Base-by-base conservation (phyloP, 2,113 vertebrate species). In the Lethenteron reissneri region DNA sequence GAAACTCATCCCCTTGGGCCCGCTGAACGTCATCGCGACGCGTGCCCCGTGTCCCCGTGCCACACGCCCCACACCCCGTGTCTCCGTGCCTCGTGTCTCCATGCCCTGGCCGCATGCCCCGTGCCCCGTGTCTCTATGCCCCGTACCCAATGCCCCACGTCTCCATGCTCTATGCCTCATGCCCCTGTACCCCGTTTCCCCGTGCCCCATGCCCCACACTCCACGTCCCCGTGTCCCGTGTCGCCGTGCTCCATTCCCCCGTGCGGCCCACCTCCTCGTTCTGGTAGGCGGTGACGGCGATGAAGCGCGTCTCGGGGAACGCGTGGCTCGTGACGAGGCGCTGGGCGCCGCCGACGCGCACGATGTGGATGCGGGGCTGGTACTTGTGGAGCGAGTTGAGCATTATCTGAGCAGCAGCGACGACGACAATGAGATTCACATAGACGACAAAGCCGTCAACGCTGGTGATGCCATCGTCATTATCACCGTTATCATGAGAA, bases 241-340 rank as follows among this genome's bases (percentile, higher is more conserved):
- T 68, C 21, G 10, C 15, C 62, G 21, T 68, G 15, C 9, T 9
- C 62, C 9, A n/a, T 21, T 8, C 15, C 64, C n/a, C n/a, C n/a
- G 9, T 17, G 11, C n/a, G 12, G 25, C 77, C 60, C 56, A 85
- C 84, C 81, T 85, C 84, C 75, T 99, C 94, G 0, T 99, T 99
- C 82, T 99, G 92, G 72, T 99, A 99, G 74, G 94, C 92, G 0
- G 94, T 97, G 73, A 99, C 94, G 0, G 94, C 92, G 58, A 99
- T 94, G 81, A 99, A 99, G 80, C 92, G 90, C 0, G 92, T 94
- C 72, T 99, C 92, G 0, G 83, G 85, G 77, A 99, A 99, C 73
- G 90, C 89, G 58, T 91, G 84, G 77, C 94, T 92, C 78, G 86
- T 88, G 41, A 96, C 87, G 83, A 99, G 87, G 9, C 86, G 84